A percentile compares a stretch with the other conserved stretches of the same genome.
Evolutionary conservation across 2,888 invertebrate species (phyloP).

Genomic region (Acleris sparsana): DNA sequence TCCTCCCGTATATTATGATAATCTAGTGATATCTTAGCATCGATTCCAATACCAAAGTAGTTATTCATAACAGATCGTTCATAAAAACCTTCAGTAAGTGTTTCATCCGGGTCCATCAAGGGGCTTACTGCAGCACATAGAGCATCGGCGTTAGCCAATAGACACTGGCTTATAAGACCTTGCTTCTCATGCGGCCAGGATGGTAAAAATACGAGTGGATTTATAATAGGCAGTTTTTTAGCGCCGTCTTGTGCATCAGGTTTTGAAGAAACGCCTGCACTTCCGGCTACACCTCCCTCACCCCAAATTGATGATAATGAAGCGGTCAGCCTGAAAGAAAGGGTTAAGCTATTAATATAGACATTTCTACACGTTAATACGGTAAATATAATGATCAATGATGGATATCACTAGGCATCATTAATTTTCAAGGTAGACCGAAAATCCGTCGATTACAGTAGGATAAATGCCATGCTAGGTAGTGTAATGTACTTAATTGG

Average conservation of each 20-base stretch:
- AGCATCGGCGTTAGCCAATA: slow-evolving; percentile 97
- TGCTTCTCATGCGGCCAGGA: slow-evolving; percentile 93
- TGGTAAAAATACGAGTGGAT: slow-evolving; percentile 93
- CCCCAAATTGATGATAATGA: slow-evolving; percentile 82
- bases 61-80: slow-evolving; percentile 99
- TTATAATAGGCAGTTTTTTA: slow-evolving; percentile 93
- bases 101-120: slow-evolving; percentile 95
- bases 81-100: slow-evolving; percentile 93
- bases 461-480: too few species aligned
- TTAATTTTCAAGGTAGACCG: too few species aligned
- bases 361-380: too few species aligned
- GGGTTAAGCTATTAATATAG: too few species aligned
- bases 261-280: slow-evolving; percentile 58
- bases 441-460: too few species aligned
- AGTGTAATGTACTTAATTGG: too few species aligned
- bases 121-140: slow-evolving; percentile 98
- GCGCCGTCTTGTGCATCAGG: slow-evolving; percentile 82
- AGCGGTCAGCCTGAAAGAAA: slow-evolving; percentile 68
- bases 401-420: too few species aligned
- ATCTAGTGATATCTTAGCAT: slow-evolving; percentile 98
- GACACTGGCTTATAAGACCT: slow-evolving; percentile 96
- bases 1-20: slow-evolving; percentile 98
- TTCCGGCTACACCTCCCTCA: slow-evolving; percentile 60
- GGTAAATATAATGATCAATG: too few species aligned
- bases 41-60: slow-evolving; percentile 99